These are phyloP conservation scores for Macrosoma leucophasiata DNA, from an alignment of 2,888 invertebrate species.

Conservation along the genomic window DNA sequence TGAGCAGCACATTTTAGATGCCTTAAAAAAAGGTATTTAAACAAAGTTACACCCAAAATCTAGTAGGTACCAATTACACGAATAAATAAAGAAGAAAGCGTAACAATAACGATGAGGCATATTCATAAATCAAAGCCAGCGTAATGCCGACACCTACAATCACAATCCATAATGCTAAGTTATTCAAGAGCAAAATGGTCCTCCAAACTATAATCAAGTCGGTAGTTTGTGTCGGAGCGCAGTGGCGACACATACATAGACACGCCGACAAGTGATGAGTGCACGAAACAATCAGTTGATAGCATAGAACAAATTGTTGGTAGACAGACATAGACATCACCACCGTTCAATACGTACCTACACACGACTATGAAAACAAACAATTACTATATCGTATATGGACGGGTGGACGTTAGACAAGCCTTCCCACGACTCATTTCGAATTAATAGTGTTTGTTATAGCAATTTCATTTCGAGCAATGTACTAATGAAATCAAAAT, in stretches of 20 bases:
- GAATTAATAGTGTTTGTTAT: slow-evolving; percentile 53
- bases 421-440: slow-evolving; percentile 40
- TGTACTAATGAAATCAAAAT: slow-evolving; percentile 63
- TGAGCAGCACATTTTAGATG: too few relatives aligned
- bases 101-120: too few relatives aligned
- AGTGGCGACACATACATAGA: slow-evolving; percentile 1
- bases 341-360: too few relatives aligned
- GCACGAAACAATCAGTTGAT: slow-evolving; percentile 20
- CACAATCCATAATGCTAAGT: slow-evolving; percentile 33
- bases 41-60: too few relatives aligned
- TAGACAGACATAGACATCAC: slow-evolving; percentile 14
- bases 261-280: slow-evolving; percentile 15
- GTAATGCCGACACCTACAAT: slow-evolving; percentile 27
- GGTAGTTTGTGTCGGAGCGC: slow-evolving; percentile 16
- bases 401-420: slow-evolving; percentile 33
- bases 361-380: slow-evolving; percentile 36
- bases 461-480: slow-evolving; percentile 49
- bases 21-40: too few relatives aligned
- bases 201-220: slow-evolving; percentile 28
- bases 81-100: too few relatives aligned
- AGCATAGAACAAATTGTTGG: too few relatives aligned
- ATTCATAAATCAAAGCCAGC: slow-evolving; percentile 14
- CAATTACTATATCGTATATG: slow-evolving; percentile 42
- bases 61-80: too few relatives aligned
- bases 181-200: slow-evolving; percentile 30